Percentiles rank a stretch among this genome's conserved stretches.
phyloP scores from a whole-genome alignment of 2,113 vertebrate genomes.

The Zeus faber region DNA sequence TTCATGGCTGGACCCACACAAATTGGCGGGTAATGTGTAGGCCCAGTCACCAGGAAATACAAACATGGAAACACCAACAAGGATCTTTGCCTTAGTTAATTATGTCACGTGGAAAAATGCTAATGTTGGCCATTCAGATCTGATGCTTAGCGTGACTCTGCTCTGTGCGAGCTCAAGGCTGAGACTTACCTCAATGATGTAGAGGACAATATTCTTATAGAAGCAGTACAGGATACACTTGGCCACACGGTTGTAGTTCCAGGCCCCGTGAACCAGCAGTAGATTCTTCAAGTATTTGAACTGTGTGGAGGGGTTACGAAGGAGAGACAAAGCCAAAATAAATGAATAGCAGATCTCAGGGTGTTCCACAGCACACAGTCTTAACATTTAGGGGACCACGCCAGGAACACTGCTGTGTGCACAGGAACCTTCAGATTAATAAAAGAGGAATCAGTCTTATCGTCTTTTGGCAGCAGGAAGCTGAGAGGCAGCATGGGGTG shows the following conservation, averaged over 20 bases:
- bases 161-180: not conserved
- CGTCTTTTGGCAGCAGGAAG: constrained; percentile 26
- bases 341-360: constrained; percentile 29
- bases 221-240: constrained; percentile 99
- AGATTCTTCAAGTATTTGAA: constrained; percentile 99
- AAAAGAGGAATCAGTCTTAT: constrained; percentile 38
- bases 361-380: constrained; percentile 21
- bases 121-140: constrained; percentile 29
- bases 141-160: constrained; percentile 2
- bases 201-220: constrained; percentile 99
- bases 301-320: constrained; percentile 73
- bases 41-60: constrained; percentile 43
- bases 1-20: constrained; percentile 24
- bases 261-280: constrained; percentile 94
- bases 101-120: constrained; percentile 12
- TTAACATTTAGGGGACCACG: no score
- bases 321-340: constrained; percentile 25
- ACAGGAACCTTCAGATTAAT: constrained; percentile 43
- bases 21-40: constrained; percentile 42
- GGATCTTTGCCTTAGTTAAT: constrained; percentile 38
- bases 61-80: constrained; percentile 55
- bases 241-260: constrained; percentile 97
- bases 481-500: constrained; percentile 7
- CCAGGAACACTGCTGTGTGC: constrained; percentile 27
- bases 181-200: constrained; percentile 91